Percentiles rank a stretch among this genome's conserved stretches.
Conservation (phyloP, 2,113 vertebrate species). For the Furnarius figulus region DNA sequence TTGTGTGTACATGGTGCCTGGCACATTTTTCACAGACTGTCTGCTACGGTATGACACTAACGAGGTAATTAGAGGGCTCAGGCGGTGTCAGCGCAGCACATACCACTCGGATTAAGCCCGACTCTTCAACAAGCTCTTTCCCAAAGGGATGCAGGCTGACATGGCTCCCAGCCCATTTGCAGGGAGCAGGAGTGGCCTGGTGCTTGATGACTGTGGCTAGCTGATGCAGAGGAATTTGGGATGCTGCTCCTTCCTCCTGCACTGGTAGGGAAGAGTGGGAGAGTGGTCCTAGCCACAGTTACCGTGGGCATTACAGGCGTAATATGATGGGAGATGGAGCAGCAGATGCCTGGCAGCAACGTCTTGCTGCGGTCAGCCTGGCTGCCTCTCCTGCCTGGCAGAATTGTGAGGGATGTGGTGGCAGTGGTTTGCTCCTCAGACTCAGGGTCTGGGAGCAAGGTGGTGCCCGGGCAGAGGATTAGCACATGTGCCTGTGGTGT, state of each 20-base stretch:
- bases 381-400: neutral
- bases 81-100: neutral
- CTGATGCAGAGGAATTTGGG: neutral
- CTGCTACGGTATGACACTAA: neutral
- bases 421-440: neutral
- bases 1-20: neutral
- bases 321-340: neutral
- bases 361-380: accelerated
- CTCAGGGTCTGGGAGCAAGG: neutral
- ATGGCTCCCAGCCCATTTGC: accelerated
- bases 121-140: neutral
- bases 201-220: accelerated
- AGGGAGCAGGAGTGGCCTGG: neutral
- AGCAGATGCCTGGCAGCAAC: neutral
- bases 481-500: neutral
- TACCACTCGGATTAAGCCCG: neutral
- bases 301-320: accelerated
- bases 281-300: accelerated
- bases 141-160: neutral
- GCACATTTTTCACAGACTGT: neutral
- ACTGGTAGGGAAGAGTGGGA: accelerated
- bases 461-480: neutral
- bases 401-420: neutral
- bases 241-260: neutral
- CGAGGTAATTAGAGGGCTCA: neutral